Conservation (phyloP, 1,140 invertebrate species). For the Anthonomus grandis region DNA sequence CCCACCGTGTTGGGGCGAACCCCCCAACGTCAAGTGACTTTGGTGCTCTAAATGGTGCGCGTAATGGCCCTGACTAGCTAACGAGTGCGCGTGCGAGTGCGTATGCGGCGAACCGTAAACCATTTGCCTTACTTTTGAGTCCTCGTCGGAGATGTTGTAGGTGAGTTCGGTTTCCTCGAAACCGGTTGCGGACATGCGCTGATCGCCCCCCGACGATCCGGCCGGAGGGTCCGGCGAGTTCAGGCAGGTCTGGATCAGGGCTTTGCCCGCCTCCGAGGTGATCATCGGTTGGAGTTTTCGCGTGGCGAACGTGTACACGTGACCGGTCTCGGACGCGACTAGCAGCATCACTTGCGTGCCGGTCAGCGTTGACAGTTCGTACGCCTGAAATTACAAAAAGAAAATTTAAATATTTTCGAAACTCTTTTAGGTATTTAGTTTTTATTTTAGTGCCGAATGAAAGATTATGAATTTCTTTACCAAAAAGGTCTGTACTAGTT, state of each 20-base stretch:
- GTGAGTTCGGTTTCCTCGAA: constrained; percentile 98
- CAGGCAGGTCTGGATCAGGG: constrained; percentile 96
- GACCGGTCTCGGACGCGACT: constrained; percentile 94
- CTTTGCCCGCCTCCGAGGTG: constrained; percentile 96
- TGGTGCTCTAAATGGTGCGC: constrained; percentile 46
- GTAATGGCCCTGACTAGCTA: constrained; percentile 44
- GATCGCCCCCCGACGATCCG: constrained; percentile 68
- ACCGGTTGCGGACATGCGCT: constrained; percentile 96
- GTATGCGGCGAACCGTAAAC: constrained; percentile 75
- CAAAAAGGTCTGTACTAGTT: no score
- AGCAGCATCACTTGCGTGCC: constrained; percentile 98
- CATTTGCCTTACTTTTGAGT: constrained; percentile 94
- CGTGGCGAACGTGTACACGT: constrained; percentile 99
- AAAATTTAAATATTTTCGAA: not conserved
- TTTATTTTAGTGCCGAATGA: no score
- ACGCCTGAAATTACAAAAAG: constrained; percentile 70
- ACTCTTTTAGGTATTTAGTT: not conserved
- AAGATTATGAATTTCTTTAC: no score
- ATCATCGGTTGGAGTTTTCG: constrained; percentile 99
- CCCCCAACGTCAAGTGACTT: constrained; percentile 50
- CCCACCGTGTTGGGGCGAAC: constrained; percentile 59
- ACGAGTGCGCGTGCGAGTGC: constrained; percentile 55
- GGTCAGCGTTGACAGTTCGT: constrained; percentile 97
- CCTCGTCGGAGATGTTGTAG: constrained; percentile 92
- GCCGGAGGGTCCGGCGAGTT: constrained; percentile 95